phyloP scores from a whole-genome alignment of 2,797 vertebrate species.

The Trematomus bernacchii region DNA sequence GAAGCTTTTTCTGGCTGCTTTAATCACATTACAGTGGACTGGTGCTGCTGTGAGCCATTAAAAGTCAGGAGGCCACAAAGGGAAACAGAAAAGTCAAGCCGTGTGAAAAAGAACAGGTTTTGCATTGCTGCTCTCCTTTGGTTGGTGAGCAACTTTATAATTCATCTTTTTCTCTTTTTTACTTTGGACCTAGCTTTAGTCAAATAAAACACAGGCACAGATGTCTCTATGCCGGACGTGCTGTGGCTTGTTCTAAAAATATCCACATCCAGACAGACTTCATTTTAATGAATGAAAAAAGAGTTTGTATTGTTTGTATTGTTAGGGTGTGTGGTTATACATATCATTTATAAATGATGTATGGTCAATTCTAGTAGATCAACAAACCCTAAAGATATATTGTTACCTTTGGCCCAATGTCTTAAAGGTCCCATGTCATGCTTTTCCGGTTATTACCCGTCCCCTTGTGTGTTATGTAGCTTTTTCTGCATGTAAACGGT shows the following conservation, averaged over 20 bases:
- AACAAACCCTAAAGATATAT: not conserved
- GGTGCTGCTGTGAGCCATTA: slow-evolving; percentile 39
- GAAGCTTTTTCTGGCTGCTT: slow-evolving; percentile 27
- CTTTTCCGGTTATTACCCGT: too few species aligned
- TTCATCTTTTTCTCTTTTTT: slow-evolving; percentile 12
- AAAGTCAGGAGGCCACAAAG: slow-evolving; percentile 22
- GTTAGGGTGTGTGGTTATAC: not conserved
- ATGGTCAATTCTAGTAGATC: too few species aligned
- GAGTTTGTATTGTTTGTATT: too few species aligned
- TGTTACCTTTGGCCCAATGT: too few species aligned
- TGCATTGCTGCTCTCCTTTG: not conserved
- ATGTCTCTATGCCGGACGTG: slow-evolving; percentile 18
- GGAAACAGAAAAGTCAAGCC: slow-evolving; percentile 14
- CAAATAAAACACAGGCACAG: not conserved
- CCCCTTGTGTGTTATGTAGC: too few species aligned
- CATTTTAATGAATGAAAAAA: too few species aligned
- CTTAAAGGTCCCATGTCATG: too few species aligned
- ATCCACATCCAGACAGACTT: too few species aligned
- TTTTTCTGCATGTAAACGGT: too few species aligned
- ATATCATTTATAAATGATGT: too few species aligned
- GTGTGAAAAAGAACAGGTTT: slow-evolving; percentile 16
- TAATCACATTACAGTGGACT: slow-evolving; percentile 23
- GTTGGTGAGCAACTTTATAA: slow-evolving; percentile 26
- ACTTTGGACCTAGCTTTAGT: not conserved
- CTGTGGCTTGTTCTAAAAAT: too few species aligned